Percentiles rank a stretch among this genome's conserved stretches.
Evolutionary conservation across 2,113 vertebrate species (phyloP).

Genomic region (Tetrax tetrax): DNA sequence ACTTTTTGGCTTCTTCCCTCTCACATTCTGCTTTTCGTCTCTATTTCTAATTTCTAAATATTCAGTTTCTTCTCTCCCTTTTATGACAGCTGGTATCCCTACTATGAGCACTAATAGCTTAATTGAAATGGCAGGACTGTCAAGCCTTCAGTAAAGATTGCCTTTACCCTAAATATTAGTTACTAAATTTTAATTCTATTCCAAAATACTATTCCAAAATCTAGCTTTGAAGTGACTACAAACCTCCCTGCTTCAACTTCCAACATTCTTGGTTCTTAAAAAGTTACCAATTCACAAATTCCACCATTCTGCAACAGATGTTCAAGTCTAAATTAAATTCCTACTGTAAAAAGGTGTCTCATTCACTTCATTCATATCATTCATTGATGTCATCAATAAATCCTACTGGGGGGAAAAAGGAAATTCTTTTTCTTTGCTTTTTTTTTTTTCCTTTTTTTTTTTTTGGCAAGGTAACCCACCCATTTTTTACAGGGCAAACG

Average conservation of each 20-base stretch:
- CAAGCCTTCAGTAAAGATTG: background rate
- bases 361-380: background rate
- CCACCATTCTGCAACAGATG: background rate
- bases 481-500: background rate
- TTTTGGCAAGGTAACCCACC: background rate
- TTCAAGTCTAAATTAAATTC: background rate
- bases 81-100: background rate
- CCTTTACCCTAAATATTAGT: background rate
- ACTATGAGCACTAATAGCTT: background rate
- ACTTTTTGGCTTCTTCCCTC: background rate
- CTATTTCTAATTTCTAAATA: background rate
- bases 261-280: background rate
- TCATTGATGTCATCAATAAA: background rate
- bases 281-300: background rate
- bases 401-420: background rate
- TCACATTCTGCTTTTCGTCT: background rate
- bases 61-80: background rate
- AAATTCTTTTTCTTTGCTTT: background rate
- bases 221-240: background rate
- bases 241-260: background rate
- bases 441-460: background rate
- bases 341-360: background rate
- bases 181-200: background rate
- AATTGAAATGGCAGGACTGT: background rate
- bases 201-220: background rate